Evolutionary conservation across 2,888 invertebrate species (phyloP), one percentile per base, ranked within the genome.

Genomic region (Temnothorax ravouxi): DNA sequence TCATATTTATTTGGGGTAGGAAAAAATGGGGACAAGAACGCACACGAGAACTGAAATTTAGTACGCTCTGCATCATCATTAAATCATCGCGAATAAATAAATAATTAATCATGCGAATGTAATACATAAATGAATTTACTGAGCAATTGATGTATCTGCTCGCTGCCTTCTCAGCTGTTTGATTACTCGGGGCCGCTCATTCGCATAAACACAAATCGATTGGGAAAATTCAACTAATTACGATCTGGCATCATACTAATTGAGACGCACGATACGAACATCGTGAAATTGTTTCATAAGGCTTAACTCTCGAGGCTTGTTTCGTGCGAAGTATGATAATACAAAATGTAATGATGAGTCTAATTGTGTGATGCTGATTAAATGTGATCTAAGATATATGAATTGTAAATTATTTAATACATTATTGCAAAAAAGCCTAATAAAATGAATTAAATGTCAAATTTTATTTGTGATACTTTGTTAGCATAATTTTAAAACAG

Each of bases 141-240:
- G 44, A 76, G 13, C 52, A n/a, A 52, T 21, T 15, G 41, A 44
- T 76, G 25, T 52, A 52, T 52, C 41, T 41, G 61, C 15, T n/a
- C 13, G 74, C 34, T 74, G 41, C 21, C 29, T 67, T 21, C 67
- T 77, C 77, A 52, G 56, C 44, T 67, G 54, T 44, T 67, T 67
- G 38, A 56, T 67, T 44, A n/a, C 77, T 67, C 54, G 21, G n/a
- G n/a, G 67, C 29, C 21, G 54, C 0, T 56, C 11, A 50, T 67
- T 67, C 77, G 25, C 56, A 67, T 67, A 44, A 77, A 67, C 29
- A 38, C 77, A 67, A 77, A 77, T 77, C 56, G 67, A 77, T 66
- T 66, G 41, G 77, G 77, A 77, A 77, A 67, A 67, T 15, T 15
- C 54, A 25, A 52, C 72, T 77, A 77, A 77, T 67, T 77, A 67